Percentiles rank a stretch among this genome's conserved stretches.
phyloP scores from a whole-genome alignment of 1,140 invertebrate species.

The Aradophagus sp. region DNA sequence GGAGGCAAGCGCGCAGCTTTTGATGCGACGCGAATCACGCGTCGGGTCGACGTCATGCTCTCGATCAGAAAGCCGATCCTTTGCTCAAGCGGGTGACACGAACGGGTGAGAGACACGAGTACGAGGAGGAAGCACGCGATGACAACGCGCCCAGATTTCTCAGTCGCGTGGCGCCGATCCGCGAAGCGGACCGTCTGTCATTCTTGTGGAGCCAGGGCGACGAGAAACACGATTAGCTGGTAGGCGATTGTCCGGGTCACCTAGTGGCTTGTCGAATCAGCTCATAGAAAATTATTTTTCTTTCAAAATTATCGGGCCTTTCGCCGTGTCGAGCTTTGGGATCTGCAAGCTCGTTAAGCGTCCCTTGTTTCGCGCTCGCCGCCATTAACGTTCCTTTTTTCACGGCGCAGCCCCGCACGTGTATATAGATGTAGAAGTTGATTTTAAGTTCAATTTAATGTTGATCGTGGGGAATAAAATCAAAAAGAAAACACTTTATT shows the following conservation, averaged over 20 bases:
- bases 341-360: slow-evolving; percentile 71
- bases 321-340: slow-evolving; percentile 58
- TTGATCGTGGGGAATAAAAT: too few species aligned
- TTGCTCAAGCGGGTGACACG: slow-evolving; percentile 47
- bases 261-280: slow-evolving; percentile 50
- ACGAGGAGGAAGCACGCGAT: not conserved
- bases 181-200: slow-evolving; percentile 37
- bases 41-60: slow-evolving; percentile 17
- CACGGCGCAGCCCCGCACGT: slow-evolving; percentile 34
- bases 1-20: slow-evolving; percentile 26
- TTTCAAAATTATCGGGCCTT: slow-evolving; percentile 70
- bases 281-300: slow-evolving; percentile 73
- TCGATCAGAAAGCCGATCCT: slow-evolving; percentile 30
- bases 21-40: slow-evolving; percentile 20
- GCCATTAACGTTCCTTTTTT: slow-evolving; percentile 57
- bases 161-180: too few species aligned
- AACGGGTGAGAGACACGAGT: slow-evolving; percentile 7
- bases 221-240: slow-evolving; percentile 22
- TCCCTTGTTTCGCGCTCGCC: slow-evolving; percentile 66
- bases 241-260: slow-evolving; percentile 32
- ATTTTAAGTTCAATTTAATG: too few species aligned
- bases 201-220: slow-evolving; percentile 19
- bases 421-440: slow-evolving; percentile 44
- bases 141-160: slow-evolving; percentile 7
- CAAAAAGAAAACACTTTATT: too few species aligned